Percentiles rank a stretch among this genome's conserved stretches.
Evolutionary conservation across 2,113 vertebrate genomes (phyloP).

Genomic region (Laticauda laticaudata): DNA sequence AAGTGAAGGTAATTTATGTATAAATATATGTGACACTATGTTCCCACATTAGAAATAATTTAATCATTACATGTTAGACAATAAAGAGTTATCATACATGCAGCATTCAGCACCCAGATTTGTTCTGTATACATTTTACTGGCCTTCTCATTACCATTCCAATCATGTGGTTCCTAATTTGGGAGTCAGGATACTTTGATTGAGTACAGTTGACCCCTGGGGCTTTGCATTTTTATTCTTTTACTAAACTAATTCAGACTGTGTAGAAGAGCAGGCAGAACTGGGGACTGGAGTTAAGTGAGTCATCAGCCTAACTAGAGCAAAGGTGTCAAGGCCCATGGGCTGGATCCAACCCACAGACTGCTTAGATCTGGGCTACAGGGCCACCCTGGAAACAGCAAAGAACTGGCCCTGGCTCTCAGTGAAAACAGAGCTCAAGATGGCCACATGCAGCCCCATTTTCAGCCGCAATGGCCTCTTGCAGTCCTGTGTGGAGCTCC

Average conservation of each 20-base stretch:
- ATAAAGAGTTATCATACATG: neutral
- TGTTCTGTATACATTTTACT: neutral
- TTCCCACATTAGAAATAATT: neutral
- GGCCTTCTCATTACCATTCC: no score
- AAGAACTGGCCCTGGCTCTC: no score
- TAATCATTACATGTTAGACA: neutral
- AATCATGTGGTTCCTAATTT: neutral
- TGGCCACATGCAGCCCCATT: no score
- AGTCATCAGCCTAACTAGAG: neutral
- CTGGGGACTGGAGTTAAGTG: neutral
- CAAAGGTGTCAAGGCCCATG: no score
- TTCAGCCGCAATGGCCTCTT: no score
- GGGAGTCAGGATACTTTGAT: neutral
- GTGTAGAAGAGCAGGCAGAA: neutral
- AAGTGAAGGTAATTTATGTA: constrained; percentile 82
- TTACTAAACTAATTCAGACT: neutral
- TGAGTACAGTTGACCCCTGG: neutral
- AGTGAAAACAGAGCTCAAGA: no score
- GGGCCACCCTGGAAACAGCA: no score
- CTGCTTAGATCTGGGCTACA: no score
- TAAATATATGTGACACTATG: neutral
- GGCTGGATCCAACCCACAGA: no score
- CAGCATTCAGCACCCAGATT: neutral
- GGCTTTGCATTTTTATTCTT: neutral
- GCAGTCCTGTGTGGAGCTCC: no score